phyloP scores from a whole-genome alignment of 1,140 invertebrate genomes.

The Helicoverpa armigera region DNA sequence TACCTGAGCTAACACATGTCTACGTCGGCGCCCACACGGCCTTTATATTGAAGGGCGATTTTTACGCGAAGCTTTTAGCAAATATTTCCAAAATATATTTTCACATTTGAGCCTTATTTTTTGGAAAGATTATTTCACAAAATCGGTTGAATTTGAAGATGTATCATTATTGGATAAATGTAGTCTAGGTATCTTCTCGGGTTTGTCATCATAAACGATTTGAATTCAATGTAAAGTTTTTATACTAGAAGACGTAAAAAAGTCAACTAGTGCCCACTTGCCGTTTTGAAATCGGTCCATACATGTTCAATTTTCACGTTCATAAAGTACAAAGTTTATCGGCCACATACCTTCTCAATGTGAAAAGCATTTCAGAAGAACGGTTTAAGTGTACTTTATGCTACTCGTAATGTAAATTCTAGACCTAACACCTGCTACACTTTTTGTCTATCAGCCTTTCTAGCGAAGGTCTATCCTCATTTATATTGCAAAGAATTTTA shows the following conservation, averaged over 20 bases:
- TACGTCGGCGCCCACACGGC: slow-evolving; percentile 5
- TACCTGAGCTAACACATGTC: neutral
- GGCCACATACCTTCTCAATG: neutral
- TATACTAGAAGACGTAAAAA: too few species aligned
- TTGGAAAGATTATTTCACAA: neutral
- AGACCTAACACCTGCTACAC: neutral
- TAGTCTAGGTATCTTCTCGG: too few species aligned
- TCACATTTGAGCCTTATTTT: neutral
- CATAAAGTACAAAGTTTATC: slow-evolving; percentile 10
- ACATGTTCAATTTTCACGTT: slow-evolving; percentile 12
- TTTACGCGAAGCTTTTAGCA: neutral
- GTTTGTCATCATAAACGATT: too few species aligned
- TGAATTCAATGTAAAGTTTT: neutral
- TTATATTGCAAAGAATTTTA: neutral
- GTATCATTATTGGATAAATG: too few species aligned
- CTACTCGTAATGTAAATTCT: neutral
- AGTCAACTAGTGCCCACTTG: neutral
- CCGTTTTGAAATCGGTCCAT: neutral
- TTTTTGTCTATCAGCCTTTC: neutral
- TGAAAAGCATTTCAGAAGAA: neutral
- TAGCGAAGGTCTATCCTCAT: neutral
- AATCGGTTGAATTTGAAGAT: too few species aligned
- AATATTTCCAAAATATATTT: neutral
- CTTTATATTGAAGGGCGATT: slow-evolving; percentile 17
- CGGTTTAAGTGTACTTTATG: neutral